Percentiles rank a stretch among this genome's conserved stretches.
phyloP scores from a whole-genome alignment of 2,888 invertebrate genomes.

The Cheilosia urbana region DNA sequence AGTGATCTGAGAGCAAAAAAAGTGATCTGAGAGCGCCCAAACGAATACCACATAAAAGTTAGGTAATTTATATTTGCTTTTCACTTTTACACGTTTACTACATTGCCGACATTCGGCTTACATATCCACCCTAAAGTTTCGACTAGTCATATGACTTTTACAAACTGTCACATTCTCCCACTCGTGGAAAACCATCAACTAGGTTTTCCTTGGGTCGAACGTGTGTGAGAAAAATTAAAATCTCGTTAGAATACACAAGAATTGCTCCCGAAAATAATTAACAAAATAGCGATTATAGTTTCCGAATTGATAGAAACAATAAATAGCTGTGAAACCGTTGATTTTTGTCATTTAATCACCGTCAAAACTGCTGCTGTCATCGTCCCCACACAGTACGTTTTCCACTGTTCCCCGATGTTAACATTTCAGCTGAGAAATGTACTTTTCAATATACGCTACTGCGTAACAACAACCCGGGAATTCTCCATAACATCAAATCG shows the following conservation, averaged over 20 bases:
- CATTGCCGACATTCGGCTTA: neutral
- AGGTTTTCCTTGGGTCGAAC: conserved; percentile 9
- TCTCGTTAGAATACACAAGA: neutral
- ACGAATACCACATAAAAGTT: no score
- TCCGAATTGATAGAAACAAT: no score
- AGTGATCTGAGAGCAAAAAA: no score
- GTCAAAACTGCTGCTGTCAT: neutral
- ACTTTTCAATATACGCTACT: conserved; percentile 78
- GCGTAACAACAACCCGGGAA: conserved; percentile 77
- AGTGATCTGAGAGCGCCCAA: no score
- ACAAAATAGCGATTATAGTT: neutral
- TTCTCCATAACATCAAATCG: conserved; percentile 78
- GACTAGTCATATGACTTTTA: conserved; percentile 23
- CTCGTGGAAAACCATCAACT: conserved; percentile 17
- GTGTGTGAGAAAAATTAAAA: conserved; percentile 12
- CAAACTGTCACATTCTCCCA: conserved; percentile 3
- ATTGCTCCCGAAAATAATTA: neutral
- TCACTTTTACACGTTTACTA: neutral
- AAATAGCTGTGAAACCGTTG: neutral
- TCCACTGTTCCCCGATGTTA: conserved; percentile 76
- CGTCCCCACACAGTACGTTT: neutral
- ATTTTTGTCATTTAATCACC: conserved; percentile 33
- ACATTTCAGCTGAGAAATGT: conserved; percentile 77
- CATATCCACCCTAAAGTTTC: conserved; percentile 3
- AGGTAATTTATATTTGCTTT: no score